Evolutionary conservation across 2,113 vertebrate genomes (phyloP).

Genomic region (Dermatemys mawii): DNA sequence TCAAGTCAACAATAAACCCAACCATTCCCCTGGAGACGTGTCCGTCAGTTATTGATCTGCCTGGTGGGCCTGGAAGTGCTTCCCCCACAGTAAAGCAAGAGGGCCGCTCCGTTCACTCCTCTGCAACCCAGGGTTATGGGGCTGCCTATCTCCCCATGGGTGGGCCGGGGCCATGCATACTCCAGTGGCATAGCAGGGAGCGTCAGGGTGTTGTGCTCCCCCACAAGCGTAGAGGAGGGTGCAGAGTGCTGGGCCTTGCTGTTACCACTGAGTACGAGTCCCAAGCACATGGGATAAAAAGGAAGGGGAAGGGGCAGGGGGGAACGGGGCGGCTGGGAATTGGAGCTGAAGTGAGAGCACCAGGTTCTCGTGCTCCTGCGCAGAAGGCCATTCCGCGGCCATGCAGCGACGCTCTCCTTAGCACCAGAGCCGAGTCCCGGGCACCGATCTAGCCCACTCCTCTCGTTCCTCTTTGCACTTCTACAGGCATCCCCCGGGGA

Average conservation of each 20-base stretch:
- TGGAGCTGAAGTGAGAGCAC: not conserved
- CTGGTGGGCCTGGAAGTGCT: not conserved
- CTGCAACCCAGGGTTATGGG: not conserved
- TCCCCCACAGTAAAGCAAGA: not conserved
- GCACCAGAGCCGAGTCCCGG: not conserved
- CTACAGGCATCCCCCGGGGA: not conserved
- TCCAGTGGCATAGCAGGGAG: too few relatives aligned
- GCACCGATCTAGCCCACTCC: not conserved
- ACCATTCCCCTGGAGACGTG: fast-evolving
- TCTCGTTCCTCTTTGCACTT: not conserved
- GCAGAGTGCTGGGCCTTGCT: not conserved
- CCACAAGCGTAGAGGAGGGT: not conserved
- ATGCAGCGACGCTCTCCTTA: not conserved
- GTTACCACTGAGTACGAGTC: not conserved
- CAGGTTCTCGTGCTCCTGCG: not conserved
- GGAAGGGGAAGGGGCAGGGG: not conserved
- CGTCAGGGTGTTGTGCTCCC: not conserved
- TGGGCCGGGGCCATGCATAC: not conserved
- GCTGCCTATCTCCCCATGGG: not conserved
- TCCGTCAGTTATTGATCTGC: not conserved
- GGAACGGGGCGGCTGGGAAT: too few relatives aligned
- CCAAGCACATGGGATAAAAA: not conserved
- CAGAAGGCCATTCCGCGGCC: too few relatives aligned
- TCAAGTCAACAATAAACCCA: not conserved
- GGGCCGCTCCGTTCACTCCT: fast-evolving